Evolutionary conservation across 2,797 vertebrate genomes (phyloP).

Genomic region (Hypotaenidia okinawae): DNA sequence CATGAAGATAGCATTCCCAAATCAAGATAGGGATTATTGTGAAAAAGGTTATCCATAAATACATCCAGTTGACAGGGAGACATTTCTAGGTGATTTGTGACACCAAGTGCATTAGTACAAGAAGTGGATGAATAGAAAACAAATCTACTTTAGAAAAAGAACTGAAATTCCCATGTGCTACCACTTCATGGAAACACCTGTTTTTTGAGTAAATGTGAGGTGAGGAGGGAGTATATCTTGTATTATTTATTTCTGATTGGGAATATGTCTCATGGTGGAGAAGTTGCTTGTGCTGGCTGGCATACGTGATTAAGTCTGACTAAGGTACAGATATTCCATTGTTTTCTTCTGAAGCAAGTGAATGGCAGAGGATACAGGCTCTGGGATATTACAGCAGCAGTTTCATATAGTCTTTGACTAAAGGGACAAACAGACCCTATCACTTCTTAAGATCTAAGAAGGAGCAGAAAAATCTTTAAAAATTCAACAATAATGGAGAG

Average conservation of each 20-base stretch:
- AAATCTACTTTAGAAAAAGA: conserved; percentile 19
- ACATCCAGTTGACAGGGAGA: background rate
- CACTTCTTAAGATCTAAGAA: background rate
- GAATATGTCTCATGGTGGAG: background rate
- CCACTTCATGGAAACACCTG: conserved; percentile 30
- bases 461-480: conserved; percentile 25
- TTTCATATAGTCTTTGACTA: background rate
- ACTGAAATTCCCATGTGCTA: conserved; percentile 10
- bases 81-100: background rate
- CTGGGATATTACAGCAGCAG: background rate
- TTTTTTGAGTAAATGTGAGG: conserved; percentile 51
- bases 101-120: conserved; percentile 6
- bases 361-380: background rate
- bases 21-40: background rate
- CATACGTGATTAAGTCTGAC: background rate
- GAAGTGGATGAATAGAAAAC: background rate
- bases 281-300: background rate
- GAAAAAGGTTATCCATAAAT: background rate
- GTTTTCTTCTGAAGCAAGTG: background rate
- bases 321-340: background rate
- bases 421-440: background rate
- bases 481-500: background rate
- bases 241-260: conserved; percentile 32
- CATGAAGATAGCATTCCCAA: background rate
- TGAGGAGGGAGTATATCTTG: background rate